phyloP scores from a whole-genome alignment of 2,888 invertebrate species.

The Bellardia pandia region DNA sequence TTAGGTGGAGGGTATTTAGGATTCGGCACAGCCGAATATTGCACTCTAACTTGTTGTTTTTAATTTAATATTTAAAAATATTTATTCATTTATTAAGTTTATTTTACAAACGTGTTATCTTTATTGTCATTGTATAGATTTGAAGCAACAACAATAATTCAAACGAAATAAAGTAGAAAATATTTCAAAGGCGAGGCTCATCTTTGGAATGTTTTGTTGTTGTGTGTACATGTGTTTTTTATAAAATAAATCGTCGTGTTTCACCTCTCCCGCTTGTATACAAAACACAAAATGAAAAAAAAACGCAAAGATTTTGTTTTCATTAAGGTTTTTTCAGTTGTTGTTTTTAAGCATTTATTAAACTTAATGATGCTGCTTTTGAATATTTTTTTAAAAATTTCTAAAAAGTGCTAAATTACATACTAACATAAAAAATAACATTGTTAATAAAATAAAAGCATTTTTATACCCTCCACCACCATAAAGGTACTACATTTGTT shows the following conservation, averaged over 20 bases:
- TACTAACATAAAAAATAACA: neutral
- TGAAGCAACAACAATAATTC: neutral
- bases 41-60: too few species aligned
- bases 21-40: too few species aligned
- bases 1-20: too few species aligned
- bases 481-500: too few species aligned
- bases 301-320: neutral
- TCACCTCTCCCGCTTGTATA: neutral
- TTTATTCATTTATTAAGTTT: constrained; percentile 8
- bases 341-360: constrained; percentile 13
- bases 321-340: neutral
- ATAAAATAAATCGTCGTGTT: constrained; percentile 32
- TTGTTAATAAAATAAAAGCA: constrained; percentile 9
- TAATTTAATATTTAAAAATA: constrained; percentile 1
- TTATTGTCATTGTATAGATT: constrained; percentile 13
- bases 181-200: constrained; percentile 66
- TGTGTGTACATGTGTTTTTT: neutral
- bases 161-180: constrained; percentile 24
- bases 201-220: neutral
- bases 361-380: constrained; percentile 33
- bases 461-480: neutral
- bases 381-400: constrained; percentile 12
- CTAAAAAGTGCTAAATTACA: constrained; percentile 36
- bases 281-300: constrained; percentile 15
- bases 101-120: constrained; percentile 41